These are phyloP conservation scores for Rissa tridactyla DNA, from an alignment of 2,113 vertebrate genomes.

Conservation along the genomic window DNA sequence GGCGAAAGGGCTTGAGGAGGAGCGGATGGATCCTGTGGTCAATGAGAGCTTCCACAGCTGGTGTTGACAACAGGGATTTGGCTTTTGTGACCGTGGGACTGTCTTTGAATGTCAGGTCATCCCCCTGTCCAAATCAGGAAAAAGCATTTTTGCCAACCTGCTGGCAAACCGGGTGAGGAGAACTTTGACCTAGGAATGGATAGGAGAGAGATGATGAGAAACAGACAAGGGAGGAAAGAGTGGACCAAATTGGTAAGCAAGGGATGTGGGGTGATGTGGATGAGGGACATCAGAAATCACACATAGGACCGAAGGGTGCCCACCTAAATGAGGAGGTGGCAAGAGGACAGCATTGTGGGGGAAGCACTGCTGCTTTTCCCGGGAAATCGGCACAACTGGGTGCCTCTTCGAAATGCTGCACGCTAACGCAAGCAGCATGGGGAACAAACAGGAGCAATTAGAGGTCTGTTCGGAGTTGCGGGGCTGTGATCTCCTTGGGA, in stretches of 20 bases:
- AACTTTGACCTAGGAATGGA: not conserved
- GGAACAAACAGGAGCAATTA: not conserved
- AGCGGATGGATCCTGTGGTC: not conserved
- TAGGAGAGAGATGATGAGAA: not conserved
- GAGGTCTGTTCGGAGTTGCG: not conserved
- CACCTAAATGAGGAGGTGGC: not conserved
- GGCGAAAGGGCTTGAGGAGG: not conserved
- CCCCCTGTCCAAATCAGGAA: not conserved
- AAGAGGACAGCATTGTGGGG: not conserved
- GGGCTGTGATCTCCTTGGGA: not conserved
- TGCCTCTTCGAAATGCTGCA: not conserved
- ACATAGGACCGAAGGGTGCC: not conserved
- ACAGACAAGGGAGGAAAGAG: not conserved
- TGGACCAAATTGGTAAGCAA: not conserved
- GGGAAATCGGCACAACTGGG: not conserved
- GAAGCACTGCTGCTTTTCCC: not conserved
- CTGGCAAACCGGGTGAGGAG: not conserved
- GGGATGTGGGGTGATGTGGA: not conserved
- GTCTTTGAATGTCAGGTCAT: not conserved
- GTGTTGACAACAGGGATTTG: not conserved
- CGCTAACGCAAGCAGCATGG: too few relatives aligned
- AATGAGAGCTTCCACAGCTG: not conserved
- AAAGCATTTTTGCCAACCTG: not conserved
- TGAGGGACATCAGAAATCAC: not conserved
- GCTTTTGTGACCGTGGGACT: not conserved